Evolutionary conservation across 2,797 vertebrate species (phyloP).

Genomic region (Semotilus atromaculatus): DNA sequence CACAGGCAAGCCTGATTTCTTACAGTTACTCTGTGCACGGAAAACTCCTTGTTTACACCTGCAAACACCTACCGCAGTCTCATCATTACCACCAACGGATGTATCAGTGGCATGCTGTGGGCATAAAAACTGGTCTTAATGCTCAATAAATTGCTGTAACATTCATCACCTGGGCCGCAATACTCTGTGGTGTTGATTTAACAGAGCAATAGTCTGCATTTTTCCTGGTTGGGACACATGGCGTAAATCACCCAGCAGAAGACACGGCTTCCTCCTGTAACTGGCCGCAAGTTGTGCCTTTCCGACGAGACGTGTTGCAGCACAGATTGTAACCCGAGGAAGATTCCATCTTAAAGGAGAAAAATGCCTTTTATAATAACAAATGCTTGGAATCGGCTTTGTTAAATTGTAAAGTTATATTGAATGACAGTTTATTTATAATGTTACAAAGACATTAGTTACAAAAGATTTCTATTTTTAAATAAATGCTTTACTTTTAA

Average conservation of each 20-base stretch:
- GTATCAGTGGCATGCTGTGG: conserved; percentile 43
- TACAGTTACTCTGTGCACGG: conserved; percentile 45
- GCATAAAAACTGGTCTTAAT: conserved; percentile 17
- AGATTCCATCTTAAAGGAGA: conserved; percentile 79
- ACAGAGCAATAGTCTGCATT: conserved; percentile 46
- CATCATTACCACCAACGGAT: conserved; percentile 7
- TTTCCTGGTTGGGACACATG: conserved; percentile 47
- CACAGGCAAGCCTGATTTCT: conserved; percentile 71
- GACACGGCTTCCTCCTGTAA: conserved; percentile 62
- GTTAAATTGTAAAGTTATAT: neutral
- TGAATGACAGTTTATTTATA: neutral
- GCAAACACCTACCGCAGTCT: conserved; percentile 41
- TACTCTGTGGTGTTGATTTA: conserved; percentile 56
- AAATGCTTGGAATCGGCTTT: conserved; percentile 71
- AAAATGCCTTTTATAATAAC: conserved; percentile 78
- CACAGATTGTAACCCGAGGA: conserved; percentile 77
- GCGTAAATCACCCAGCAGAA: conserved; percentile 63
- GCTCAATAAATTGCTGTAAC: conserved; percentile 33
- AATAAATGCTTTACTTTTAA: neutral
- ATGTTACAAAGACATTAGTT: neutral
- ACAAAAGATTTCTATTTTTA: neutral
- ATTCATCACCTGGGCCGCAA: conserved; percentile 33
- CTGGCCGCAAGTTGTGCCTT: conserved; percentile 71
- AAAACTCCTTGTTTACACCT: conserved; percentile 45
- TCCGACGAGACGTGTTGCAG: conserved; percentile 79